Conservation (phyloP, 2,797 vertebrate genomes). For the Craterocephalus amniculus region DNA sequence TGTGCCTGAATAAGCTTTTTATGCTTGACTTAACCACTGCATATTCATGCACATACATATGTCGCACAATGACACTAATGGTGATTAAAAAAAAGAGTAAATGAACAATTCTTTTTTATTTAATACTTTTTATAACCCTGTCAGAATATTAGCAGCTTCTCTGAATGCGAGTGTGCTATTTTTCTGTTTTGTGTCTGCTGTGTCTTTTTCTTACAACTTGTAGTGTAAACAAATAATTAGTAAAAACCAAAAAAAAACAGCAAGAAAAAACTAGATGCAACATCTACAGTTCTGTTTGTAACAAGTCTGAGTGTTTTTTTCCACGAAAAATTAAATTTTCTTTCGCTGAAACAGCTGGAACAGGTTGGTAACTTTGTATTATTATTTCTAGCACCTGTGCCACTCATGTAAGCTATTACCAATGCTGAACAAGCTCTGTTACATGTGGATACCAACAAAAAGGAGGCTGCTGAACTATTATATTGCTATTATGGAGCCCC, state of each 20-base stretch:
- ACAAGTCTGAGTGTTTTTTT: background rate
- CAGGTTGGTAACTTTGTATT: slow-evolving; percentile 44
- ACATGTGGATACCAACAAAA: slow-evolving; percentile 10
- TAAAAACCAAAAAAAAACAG: background rate
- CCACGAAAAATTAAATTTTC: background rate
- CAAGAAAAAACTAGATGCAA: background rate
- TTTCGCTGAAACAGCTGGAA: slow-evolving; percentile 29
- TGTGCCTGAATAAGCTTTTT: slow-evolving; percentile 15
- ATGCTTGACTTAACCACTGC: slow-evolving; percentile 5
- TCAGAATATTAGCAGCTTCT: background rate
- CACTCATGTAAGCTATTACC: slow-evolving; percentile 7
- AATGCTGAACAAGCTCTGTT: slow-evolving; percentile 29
- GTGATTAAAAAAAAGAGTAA: background rate
- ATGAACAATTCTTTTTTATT: background rate
- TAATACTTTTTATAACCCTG: background rate
- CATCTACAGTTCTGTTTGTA: background rate
- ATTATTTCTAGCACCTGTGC: background rate
- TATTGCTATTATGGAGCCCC: background rate
- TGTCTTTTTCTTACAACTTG: background rate
- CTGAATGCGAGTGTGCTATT: background rate
- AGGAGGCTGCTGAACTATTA: slow-evolving; percentile 24
- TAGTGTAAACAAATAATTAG: background rate
- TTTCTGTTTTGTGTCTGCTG: background rate
- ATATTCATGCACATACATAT: background rate
- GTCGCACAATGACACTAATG: background rate